phyloP scores from a whole-genome alignment of 2,888 invertebrate genomes.

The Nasonovia ribisnigri region DNA sequence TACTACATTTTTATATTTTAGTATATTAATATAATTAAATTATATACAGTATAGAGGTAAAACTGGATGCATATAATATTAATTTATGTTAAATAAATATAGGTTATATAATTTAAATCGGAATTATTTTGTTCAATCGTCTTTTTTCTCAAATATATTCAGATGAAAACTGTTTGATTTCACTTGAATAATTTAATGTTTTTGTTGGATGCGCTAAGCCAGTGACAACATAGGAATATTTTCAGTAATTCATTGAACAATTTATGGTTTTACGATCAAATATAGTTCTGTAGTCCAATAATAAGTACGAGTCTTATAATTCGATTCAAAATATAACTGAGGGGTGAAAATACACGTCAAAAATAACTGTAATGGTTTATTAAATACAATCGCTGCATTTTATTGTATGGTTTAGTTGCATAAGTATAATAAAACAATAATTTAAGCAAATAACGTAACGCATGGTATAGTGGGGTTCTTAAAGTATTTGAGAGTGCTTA shows the following conservation, averaged over 20 bases:
- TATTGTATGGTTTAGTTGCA: background rate
- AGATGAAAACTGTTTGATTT: background rate
- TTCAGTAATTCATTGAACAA: background rate
- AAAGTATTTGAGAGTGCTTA: background rate
- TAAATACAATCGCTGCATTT: slow-evolving; percentile 23
- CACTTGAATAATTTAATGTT: background rate
- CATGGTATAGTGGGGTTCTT: background rate
- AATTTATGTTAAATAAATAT: background rate
- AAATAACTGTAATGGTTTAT: slow-evolving; percentile 1
- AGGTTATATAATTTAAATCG: background rate
- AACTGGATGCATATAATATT: background rate
- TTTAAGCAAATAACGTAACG: background rate
- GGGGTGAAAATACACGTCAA: background rate
- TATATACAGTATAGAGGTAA: background rate
- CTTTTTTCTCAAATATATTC: background rate
- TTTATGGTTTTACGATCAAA: background rate
- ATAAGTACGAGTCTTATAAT: background rate
- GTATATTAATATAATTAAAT: too few relatives aligned
- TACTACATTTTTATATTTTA: too few relatives aligned
- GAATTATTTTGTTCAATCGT: background rate
- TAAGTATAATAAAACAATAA: slow-evolving; percentile 25
- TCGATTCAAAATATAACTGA: background rate
- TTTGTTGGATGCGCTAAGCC: background rate
- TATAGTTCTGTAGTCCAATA: background rate
- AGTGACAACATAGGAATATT: background rate